Evolutionary conservation across 2,797 vertebrate genomes (phyloP), one percentile per base, ranked within the genome.

Genomic region (Gadopsis marmoratus): DNA sequence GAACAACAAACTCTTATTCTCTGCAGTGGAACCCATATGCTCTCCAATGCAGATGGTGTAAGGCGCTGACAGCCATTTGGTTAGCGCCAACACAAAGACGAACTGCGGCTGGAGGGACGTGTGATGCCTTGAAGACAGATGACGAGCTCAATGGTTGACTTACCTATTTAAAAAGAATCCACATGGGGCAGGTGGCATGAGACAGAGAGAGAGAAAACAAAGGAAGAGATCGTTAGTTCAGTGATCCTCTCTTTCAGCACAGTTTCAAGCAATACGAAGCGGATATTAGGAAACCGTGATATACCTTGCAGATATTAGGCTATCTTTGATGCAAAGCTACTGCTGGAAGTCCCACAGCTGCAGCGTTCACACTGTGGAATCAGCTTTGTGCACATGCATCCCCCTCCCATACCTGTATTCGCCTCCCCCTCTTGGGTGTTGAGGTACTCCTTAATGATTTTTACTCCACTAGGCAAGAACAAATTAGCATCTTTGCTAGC

Each of bases 401-500:
- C 26, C 9, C 72, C 76, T 35, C 81, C 74, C 62, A 7, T 43
- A 85, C 88, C 82, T 85, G 71, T 76, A 71, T 62, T 69, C 65
- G n/a, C 55, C 50, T 55, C 29, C 43, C 73, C 65, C 89, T 68
- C 76, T 8, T 29, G 89, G 87, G 82, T 56, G 37, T 62, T 48
- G 75, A 73, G 56, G 74, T 82, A 78, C 79, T 79, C 84, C 81
- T 83, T 91, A 93, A 93, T 91, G 91, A 93, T 90, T 93, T 90
- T 86, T 83, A 79, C 88, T 88, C 82, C 80, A 77, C 80, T 86
- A 92, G 82, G 85, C 83, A 90, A 87, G 90, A 90, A 91, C 88
- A 93, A 94, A 94, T 94, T 88, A 91, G 88, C 89, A 89, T 91
- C 73, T 78, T 84, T 55, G 70, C 82, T 79, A 89, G 89, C 31